A percentile compares a stretch with the other conserved stretches of the same genome.
These are phyloP conservation scores for Carpatolechia fugitivella DNA, from an alignment of 2,888 invertebrate genomes.

Conservation along the genomic window DNA sequence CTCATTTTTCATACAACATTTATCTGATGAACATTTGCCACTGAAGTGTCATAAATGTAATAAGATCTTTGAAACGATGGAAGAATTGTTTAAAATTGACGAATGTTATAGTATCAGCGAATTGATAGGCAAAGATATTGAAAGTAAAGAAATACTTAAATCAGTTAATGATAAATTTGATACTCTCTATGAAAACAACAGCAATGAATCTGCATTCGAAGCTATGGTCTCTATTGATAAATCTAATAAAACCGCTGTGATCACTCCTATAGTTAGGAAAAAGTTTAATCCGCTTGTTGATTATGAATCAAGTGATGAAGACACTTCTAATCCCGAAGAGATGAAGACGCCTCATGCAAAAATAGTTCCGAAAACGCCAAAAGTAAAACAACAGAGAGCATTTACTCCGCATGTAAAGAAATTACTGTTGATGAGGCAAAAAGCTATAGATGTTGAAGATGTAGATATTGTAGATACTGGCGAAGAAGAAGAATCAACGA, in stretches of 20 bases:
- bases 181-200: conserved; percentile 52
- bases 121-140: conserved; percentile 40
- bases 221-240: conserved; percentile 54
- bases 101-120: conserved; percentile 65
- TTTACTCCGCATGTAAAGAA: conserved; percentile 67
- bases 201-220: conserved; percentile 46
- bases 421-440: conserved; percentile 45
- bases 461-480: no score
- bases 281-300: conserved; percentile 53
- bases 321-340: conserved; percentile 32
- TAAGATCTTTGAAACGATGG: conserved; percentile 56
- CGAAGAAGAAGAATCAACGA: conserved; percentile 32
- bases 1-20: conserved; percentile 52
- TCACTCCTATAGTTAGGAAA: conserved; percentile 61
- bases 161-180: conserved; percentile 59
- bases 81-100: conserved; percentile 54
- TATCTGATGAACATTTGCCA: conserved; percentile 56
- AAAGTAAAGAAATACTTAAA: conserved; percentile 26
- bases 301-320: conserved; percentile 63
- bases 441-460: conserved; percentile 47
- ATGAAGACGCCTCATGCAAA: conserved; percentile 48
- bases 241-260: conserved; percentile 58
- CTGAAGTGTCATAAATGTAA: conserved; percentile 63
- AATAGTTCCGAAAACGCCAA: conserved; percentile 51
- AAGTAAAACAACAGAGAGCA: conserved; percentile 44